Base-by-base conservation (phyloP, 2,888 invertebrate genomes). In the Elegia similella region DNA sequence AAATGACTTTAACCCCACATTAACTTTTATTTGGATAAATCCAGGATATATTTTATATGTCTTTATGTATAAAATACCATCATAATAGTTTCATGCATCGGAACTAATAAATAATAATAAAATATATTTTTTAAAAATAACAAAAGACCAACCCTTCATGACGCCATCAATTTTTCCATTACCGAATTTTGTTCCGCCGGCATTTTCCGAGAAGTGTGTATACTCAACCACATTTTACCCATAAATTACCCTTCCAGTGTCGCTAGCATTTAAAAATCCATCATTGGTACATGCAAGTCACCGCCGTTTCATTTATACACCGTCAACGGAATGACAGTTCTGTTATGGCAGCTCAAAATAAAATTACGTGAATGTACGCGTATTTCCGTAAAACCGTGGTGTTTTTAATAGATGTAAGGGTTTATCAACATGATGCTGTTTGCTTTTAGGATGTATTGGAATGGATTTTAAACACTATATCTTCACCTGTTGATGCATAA, bases 201-300 rank as follows among this genome's bases (percentile, higher is more conserved):
- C 52, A 56, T 56, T 53, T 58, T 34, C 30, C 56, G 70, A 68
- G 69, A 64, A 67, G 47, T 56, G 56, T 42, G 56, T 29, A 48
- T 56, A 48, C 56, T 48, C 29, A 38, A 55, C 50, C 59, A 62
- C 62, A 61, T 66, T 69, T 68, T 64, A 62, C 59, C 68, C 80
- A 83, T 85, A 84, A 85, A 85, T 83, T 82, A 83, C 76, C 72
- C 73, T 74, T 76, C 76, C 77, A 69, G 75, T 85, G 82, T 83
- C 80, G 77, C 78, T 73, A 76, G 73, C 86, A 86, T 88, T 88
- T 86, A 87, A 87, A 86, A 85, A 85, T 85, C 85, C 86, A 87
- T 88, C 87, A 86, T 75, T 72, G 67, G 55, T 70, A 75, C 69
- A 68, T 62, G 88, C 88, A 84, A 88, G 89, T 90, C 89, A 90